Conservation (phyloP, 2,113 vertebrate genomes). For the Macquaria ambigua region DNA sequence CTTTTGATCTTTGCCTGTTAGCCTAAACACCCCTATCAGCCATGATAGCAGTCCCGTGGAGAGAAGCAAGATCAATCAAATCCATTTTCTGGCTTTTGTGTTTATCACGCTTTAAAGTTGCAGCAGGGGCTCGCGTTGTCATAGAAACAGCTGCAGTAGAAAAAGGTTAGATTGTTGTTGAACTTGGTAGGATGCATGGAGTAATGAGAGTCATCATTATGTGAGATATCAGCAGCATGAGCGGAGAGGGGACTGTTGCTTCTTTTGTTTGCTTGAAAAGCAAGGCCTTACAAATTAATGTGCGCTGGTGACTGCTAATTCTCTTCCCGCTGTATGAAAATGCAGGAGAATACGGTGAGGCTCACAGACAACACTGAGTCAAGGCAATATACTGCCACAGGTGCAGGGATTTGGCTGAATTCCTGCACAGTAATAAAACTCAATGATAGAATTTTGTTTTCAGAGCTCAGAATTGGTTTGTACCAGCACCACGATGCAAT, state of each 20-base stretch:
- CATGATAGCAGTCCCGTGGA: conserved; percentile 50
- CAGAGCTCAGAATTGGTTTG: conserved; percentile 52
- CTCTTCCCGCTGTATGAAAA: conserved; percentile 11
- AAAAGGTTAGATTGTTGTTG: conserved; percentile 79
- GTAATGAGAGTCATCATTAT: conserved; percentile 78
- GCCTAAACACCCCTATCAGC: conserved; percentile 48
- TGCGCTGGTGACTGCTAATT: conserved; percentile 36
- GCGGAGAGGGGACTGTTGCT: conserved; percentile 22
- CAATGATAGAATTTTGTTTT: conserved; percentile 67
- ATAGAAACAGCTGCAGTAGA: conserved; percentile 83
- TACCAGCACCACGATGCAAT: conserved; percentile 58
- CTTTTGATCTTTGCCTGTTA: conserved; percentile 63
- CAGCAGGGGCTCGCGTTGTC: conserved; percentile 78
- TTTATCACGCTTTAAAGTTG: conserved; percentile 79
- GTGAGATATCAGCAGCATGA: conserved; percentile 58
- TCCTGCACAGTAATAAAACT: conserved; percentile 65
- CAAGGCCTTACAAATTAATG: conserved; percentile 57
- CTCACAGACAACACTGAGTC: conserved; percentile 31
- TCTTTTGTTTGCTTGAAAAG: conserved; percentile 72
- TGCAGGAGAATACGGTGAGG: conserved; percentile 17
- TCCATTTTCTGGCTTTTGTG: conserved; percentile 81
- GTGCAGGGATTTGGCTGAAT: conserved; percentile 58
- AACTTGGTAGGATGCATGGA: conserved; percentile 76
- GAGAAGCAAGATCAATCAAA: conserved; percentile 74
- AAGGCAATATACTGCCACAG: conserved; percentile 52